Percentiles rank a stretch among this genome's conserved stretches.
Evolutionary conservation across 2,113 vertebrate species (phyloP).

Genomic region (Arenaria interpres): DNA sequence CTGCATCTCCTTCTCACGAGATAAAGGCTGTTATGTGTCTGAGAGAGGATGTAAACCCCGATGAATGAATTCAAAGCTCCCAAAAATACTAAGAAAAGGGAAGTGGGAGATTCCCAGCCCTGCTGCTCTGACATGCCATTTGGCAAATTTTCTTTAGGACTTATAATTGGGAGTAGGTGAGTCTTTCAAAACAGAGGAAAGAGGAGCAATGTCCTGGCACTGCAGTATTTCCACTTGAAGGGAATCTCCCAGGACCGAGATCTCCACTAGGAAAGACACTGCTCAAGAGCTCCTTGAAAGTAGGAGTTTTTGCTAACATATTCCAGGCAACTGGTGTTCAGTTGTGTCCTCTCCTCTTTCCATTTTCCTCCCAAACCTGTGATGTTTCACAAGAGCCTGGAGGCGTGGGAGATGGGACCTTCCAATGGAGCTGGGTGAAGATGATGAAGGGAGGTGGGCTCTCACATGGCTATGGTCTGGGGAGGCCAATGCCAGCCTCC

Average conservation of each 20-base stretch:
- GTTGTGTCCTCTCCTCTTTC: not conserved
- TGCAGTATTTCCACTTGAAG: not conserved
- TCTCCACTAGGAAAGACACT: not conserved
- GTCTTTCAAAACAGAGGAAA: not conserved
- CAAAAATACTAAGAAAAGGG: not conserved
- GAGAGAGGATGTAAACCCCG: not conserved
- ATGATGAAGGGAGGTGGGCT: not conserved
- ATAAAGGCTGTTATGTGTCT: not conserved
- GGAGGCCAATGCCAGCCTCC: not conserved
- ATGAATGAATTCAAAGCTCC: not conserved
- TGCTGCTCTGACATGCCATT: not conserved
- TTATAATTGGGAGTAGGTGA: not conserved
- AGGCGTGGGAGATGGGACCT: not conserved
- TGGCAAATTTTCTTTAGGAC: not conserved
- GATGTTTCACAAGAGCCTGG: not conserved
- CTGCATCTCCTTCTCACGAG: not conserved
- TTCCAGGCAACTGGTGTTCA: not conserved
- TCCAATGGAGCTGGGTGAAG: not conserved
- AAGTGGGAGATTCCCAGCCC: not conserved
- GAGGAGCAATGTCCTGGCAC: not conserved
- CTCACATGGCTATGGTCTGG: rapidly evolving
- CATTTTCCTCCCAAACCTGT: not conserved
- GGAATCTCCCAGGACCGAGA: not conserved
- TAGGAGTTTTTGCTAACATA: not conserved
- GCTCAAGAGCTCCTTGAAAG: not conserved